Percentiles rank a stretch among this genome's conserved stretches.
These are phyloP conservation scores for Gonatopus flavifemur DNA, from an alignment of 1,140 invertebrate genomes.

Conservation along the genomic window DNA sequence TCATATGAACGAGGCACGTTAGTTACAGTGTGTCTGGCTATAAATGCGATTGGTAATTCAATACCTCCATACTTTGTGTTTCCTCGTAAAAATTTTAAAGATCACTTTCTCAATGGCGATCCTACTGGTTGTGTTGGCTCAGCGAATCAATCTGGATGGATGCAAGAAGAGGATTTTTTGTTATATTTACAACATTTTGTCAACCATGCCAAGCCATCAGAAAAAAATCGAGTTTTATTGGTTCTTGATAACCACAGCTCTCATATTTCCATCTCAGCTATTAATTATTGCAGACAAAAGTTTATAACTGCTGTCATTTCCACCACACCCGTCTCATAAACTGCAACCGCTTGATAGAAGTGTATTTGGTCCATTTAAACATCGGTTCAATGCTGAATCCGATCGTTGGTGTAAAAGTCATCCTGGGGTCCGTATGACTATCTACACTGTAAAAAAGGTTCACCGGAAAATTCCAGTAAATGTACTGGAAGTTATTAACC, in stretches of 20 bases:
- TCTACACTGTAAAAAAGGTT: too few relatives aligned
- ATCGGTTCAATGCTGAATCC: neutral
- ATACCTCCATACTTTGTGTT: conserved; percentile 50
- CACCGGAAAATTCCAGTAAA: too few relatives aligned
- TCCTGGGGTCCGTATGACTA: neutral
- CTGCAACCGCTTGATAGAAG: conserved; percentile 40
- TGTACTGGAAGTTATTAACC: too few relatives aligned
- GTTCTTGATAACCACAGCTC: conserved; percentile 23
- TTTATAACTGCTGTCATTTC: conserved; percentile 21
- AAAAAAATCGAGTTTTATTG: conserved; percentile 10
- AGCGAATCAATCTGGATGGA: conserved; percentile 17
- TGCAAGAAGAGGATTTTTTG: conserved; percentile 7
- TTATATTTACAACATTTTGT: conserved; percentile 7
- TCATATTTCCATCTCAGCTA: conserved; percentile 12
- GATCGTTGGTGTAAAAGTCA: neutral
- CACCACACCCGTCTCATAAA: conserved; percentile 34
- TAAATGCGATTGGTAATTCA: conserved; percentile 42
- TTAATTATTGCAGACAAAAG: conserved; percentile 30
- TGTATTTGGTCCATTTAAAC: conserved; percentile 43
- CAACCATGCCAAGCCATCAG: neutral
- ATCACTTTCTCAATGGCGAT: conserved; percentile 28
- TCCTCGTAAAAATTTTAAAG: conserved; percentile 35
- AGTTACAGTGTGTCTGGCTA: conserved; percentile 30
- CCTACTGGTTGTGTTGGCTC: conserved; percentile 11
- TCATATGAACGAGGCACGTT: conserved; percentile 38